Conservation (phyloP, 2,113 vertebrate genomes). For the Chloebia gouldiae region DNA sequence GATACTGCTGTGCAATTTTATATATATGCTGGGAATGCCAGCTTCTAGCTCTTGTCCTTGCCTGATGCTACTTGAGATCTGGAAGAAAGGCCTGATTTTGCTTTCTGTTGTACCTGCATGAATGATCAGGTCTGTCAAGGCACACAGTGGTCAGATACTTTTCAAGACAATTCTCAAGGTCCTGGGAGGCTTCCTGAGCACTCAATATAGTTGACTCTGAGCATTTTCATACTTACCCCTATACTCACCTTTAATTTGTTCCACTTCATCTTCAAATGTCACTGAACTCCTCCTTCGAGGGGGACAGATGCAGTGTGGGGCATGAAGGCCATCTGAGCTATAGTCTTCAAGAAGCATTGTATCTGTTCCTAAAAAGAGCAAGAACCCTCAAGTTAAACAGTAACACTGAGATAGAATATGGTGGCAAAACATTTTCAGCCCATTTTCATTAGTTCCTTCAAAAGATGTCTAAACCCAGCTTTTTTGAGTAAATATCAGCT, state of each 20-base stretch:
- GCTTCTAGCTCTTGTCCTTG: background rate
- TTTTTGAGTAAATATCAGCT: background rate
- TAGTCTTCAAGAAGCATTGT: slow-evolving; percentile 92
- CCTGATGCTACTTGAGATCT: background rate
- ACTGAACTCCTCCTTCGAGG: slow-evolving; percentile 91
- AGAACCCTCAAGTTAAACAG: background rate
- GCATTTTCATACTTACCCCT: background rate
- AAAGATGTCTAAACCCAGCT: background rate
- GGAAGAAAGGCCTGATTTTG: background rate
- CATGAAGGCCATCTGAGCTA: slow-evolving; percentile 76
- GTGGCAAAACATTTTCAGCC: background rate
- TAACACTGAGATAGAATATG: background rate
- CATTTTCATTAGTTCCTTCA: background rate
- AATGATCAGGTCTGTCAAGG: background rate
- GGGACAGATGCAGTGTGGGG: slow-evolving; percentile 66
- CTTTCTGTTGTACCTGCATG: background rate
- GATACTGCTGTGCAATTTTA: background rate
- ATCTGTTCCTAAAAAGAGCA: slow-evolving; percentile 83
- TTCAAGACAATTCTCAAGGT: background rate
- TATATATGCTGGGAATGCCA: background rate
- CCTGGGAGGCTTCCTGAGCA: background rate
- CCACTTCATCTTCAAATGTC: slow-evolving; percentile 95
- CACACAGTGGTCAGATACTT: background rate
- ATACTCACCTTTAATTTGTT: slow-evolving; percentile 86
- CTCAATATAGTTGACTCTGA: background rate